Evolutionary conservation across 1,140 invertebrate species (phyloP), one percentile per base, ranked within the genome.

Genomic region (Oryzaephilus surinamensis): DNA sequence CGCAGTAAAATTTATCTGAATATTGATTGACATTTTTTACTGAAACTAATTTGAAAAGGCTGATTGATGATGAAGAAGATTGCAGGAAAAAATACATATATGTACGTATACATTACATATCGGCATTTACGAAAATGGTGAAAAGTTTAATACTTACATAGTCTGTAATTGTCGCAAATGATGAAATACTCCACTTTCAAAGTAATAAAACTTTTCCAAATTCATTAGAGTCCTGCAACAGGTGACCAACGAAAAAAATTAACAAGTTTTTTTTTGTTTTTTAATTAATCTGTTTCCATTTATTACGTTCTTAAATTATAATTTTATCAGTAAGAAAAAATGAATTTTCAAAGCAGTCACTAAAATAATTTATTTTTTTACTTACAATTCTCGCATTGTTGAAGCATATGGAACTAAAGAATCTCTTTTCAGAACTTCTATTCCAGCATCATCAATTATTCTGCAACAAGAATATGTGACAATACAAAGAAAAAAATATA

Each of bases 151-250:
- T 41, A 67, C 68, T 61, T 62, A 70, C 69, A 71, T 63, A 43
- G 67, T 67, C 26, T 67, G 61, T 4, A 71, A 50, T 28, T 65
- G 46, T 5, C 46, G 56, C 36, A 68, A 48, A 36, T 62, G 58
- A n/a, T 61, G 57, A 37, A 71, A 71, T 6, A 67, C 66, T 10
- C 62, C 60, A 7, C 66, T 56, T 51, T 70, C 60, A 44, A 71
- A 68, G 28, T 54, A 45, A 41, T 67, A 62, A 35, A 71, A 61
- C 14, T 67, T 46, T 21, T 63, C 55, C 35, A 70, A 57, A 48
- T 67, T 65, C 6, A 58, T 61, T 33, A 71, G 48, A 10, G 58
- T 60, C 38, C 68, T 70, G 50, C 30, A 55, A 56, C 21, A 53
- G 16, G 4, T 20, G 19, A 20, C 19, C 19, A 20, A 20, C 8